A percentile compares a stretch with the other conserved stretches of the same genome.
phyloP scores from a whole-genome alignment of 2,888 invertebrate genomes.

The Dioctria linearis region DNA sequence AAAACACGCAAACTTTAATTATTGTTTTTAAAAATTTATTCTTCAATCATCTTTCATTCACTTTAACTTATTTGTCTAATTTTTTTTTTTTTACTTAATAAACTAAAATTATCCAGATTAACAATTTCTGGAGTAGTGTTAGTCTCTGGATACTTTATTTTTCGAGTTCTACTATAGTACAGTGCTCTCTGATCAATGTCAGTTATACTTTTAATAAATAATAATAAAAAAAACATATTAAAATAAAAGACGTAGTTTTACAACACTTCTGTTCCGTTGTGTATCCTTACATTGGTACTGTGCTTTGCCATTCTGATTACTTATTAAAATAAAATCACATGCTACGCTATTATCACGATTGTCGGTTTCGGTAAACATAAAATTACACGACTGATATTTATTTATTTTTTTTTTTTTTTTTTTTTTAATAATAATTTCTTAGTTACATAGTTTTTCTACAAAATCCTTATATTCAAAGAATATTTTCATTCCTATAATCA shows the following conservation, averaged over 20 bases:
- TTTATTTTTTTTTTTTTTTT: background rate
- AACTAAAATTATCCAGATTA: constrained; percentile 31
- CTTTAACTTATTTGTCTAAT: background rate
- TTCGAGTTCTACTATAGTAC: background rate
- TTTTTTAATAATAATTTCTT: background rate
- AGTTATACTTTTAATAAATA: background rate
- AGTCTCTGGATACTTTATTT: constrained; percentile 35
- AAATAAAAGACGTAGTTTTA: background rate
- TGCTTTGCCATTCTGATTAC: background rate
- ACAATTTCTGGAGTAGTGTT: background rate
- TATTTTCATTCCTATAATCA: background rate
- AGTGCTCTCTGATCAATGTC: background rate
- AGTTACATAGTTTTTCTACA: constrained; percentile 25
- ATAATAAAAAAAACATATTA: background rate
- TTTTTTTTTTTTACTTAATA: background rate
- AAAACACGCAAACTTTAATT: constrained; percentile 12
- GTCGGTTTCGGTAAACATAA: constrained; percentile 55
- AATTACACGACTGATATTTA: constrained; percentile 3
- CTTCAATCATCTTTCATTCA: constrained; percentile 16
- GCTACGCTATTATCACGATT: constrained; percentile 60
- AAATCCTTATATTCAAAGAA: constrained; percentile 11
- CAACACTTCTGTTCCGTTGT: background rate
- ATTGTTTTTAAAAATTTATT: constrained; percentile 51
- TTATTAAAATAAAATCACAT: constrained; percentile 55
- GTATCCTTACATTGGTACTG: too few species aligned